These are phyloP conservation scores for Actinopyga echinites DNA, from an alignment of 53 echinoderm and acorn worm species.

Conservation along the genomic window DNA sequence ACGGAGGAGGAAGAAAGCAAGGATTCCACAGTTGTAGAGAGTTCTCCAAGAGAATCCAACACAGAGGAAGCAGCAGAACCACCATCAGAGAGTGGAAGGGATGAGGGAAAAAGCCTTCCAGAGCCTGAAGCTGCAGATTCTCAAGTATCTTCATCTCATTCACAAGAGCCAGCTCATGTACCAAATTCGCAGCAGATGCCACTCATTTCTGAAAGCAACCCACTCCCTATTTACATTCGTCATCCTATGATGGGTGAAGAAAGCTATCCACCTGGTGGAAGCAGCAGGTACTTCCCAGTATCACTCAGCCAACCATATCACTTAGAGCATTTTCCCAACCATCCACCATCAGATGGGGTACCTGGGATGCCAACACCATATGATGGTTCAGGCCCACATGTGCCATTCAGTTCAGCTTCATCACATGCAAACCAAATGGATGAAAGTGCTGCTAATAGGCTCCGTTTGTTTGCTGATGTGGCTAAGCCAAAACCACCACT, in stretches of 20 bases:
- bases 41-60: conserved; percentile 30
- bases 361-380: conserved; percentile 14
- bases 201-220: conserved; percentile 9
- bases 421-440: conserved; percentile 4
- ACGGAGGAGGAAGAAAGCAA: conserved; percentile 21
- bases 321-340: conserved; percentile 29
- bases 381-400: neutral
- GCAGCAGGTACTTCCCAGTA: conserved; percentile 28
- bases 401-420: conserved; percentile 26
- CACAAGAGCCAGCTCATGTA: conserved; percentile 19
- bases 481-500: conserved; percentile 51
- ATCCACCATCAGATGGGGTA: conserved; percentile 12
- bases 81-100: conserved; percentile 4
- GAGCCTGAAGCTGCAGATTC: conserved; percentile 30
- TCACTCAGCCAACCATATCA: conserved; percentile 11
- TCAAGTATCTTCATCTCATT: conserved; percentile 31
- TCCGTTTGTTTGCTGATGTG: conserved; percentile 71
- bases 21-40: conserved; percentile 4
- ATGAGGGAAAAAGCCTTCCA: neutral
- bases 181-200: conserved; percentile 23
- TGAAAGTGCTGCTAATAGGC: conserved; percentile 62
- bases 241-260: conserved; percentile 14
- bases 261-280: neutral
- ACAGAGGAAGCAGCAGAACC: conserved; percentile 31
- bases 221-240: conserved; percentile 40